A percentile compares a stretch with the other conserved stretches of the same genome.
These are phyloP conservation scores for Galaxias olidus DNA, from an alignment of 2,797 vertebrate species.

Conservation along the genomic window DNA sequence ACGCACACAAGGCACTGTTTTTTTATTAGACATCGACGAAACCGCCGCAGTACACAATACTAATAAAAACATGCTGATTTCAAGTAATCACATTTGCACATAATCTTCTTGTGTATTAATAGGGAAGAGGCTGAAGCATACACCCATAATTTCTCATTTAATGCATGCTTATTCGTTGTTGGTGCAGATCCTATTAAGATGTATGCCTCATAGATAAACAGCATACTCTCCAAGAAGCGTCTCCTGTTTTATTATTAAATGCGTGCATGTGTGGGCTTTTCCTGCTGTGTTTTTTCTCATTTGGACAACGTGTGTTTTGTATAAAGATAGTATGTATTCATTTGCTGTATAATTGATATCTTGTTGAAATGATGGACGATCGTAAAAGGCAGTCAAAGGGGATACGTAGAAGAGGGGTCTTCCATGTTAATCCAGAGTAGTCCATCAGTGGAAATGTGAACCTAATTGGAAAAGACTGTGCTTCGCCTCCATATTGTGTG, in stretches of 20 bases:
- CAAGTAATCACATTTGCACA: slow-evolving; percentile 39
- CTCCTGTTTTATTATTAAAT: slow-evolving; percentile 56
- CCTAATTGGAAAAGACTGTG: too few relatives aligned
- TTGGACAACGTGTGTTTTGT: slow-evolving; percentile 52
- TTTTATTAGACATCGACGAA: slow-evolving; percentile 45
- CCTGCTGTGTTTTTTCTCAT: slow-evolving; percentile 29
- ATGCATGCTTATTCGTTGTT: slow-evolving; percentile 59
- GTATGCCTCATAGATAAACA: slow-evolving; percentile 68
- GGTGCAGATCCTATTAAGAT: slow-evolving; percentile 70
- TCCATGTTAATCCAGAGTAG: not conserved
- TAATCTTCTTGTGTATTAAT: slow-evolving; percentile 51
- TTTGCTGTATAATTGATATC: slow-evolving; percentile 48
- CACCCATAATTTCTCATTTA: slow-evolving; percentile 61
- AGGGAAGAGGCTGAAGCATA: slow-evolving; percentile 41
- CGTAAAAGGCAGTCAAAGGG: not conserved
- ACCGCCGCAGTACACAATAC: slow-evolving; percentile 24
- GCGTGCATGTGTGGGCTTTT: slow-evolving; percentile 13
- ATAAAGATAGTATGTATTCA: slow-evolving; percentile 44
- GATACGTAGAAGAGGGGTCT: not conserved
- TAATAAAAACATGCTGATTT: slow-evolving; percentile 32
- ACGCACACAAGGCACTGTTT: slow-evolving; percentile 22
- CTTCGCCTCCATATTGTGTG: too few relatives aligned
- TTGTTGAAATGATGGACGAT: slow-evolving; percentile 30
- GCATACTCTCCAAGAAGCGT: slow-evolving; percentile 47
- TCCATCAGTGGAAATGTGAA: too few relatives aligned